Evolutionary conservation across 2,113 vertebrate species (phyloP).

Genomic region (Salvelinus fontinalis): DNA sequence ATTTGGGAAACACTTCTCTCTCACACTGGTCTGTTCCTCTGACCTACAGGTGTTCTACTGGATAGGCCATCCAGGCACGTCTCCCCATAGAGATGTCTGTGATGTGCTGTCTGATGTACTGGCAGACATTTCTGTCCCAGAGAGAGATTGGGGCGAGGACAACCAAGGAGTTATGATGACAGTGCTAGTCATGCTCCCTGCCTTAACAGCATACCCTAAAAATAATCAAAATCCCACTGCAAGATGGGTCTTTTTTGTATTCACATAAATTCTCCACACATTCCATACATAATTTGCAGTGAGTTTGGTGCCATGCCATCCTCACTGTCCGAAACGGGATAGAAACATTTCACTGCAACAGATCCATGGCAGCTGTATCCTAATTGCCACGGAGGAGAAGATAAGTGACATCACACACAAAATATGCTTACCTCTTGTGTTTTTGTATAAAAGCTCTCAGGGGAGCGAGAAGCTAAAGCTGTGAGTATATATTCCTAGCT

Average conservation of each 20-base stretch:
- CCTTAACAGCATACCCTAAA: too few species aligned
- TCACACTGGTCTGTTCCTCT: not conserved
- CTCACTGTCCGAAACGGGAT: not conserved
- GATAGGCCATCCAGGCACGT: not conserved
- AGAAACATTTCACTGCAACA: not conserved
- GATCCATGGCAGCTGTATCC: not conserved
- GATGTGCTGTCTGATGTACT: too few species aligned
- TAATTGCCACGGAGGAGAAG: conserved; percentile 4
- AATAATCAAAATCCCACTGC: too few species aligned
- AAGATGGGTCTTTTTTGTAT: too few species aligned
- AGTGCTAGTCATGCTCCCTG: too few species aligned
- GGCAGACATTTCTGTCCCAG: too few species aligned
- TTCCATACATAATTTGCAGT: not conserved
- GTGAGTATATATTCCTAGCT: conserved; percentile 32
- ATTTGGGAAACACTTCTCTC: too few species aligned
- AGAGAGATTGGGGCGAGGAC: too few species aligned
- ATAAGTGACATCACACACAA: conserved; percentile 21
- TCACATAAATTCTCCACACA: too few species aligned
- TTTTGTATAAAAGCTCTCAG: conserved; percentile 27
- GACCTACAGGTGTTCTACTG: not conserved
- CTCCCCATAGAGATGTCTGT: not conserved
- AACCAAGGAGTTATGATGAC: too few species aligned
- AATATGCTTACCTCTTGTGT: conserved; percentile 27
- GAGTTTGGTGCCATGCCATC: not conserved
- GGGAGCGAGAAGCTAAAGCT: conserved; percentile 8